phyloP scores from a whole-genome alignment of 2,888 invertebrate species.

The Plebejus anna region DNA sequence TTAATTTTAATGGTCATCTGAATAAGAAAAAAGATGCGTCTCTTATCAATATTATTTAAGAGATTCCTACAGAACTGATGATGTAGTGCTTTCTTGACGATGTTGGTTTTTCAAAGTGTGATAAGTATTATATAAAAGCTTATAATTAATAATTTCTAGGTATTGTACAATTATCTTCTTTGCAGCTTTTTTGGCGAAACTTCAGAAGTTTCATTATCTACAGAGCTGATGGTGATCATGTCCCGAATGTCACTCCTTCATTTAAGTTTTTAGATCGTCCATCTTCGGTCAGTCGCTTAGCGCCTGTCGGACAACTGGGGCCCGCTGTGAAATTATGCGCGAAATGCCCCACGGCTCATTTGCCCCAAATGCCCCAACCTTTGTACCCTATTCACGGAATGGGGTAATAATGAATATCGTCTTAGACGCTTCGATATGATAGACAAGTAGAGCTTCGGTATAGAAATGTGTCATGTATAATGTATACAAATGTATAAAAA shows the following conservation, averaged over 20 bases:
- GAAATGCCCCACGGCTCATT: conserved; percentile 71
- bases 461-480: background rate
- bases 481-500: background rate
- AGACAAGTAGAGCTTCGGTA: background rate
- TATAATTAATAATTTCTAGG: too few species aligned
- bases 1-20: background rate
- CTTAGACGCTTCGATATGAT: conserved; percentile 32
- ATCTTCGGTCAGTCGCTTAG: conserved; percentile 49
- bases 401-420: conserved; percentile 58
- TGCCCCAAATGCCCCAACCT: conserved; percentile 64
- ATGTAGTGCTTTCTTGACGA: background rate
- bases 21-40: background rate
- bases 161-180: too few species aligned
- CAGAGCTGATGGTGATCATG: background rate
- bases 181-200: too few species aligned
- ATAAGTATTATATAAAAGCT: too few species aligned
- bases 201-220: too few species aligned
- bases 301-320: conserved; percentile 40
- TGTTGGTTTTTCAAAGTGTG: background rate
- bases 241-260: background rate
- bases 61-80: background rate
- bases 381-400: conserved; percentile 63
- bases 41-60: background rate
- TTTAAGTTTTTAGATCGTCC: conserved; percentile 41
- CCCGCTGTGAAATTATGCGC: conserved; percentile 66